phyloP scores from a whole-genome alignment of 2,888 invertebrate genomes.

The Sminthurides aquaticus region DNA sequence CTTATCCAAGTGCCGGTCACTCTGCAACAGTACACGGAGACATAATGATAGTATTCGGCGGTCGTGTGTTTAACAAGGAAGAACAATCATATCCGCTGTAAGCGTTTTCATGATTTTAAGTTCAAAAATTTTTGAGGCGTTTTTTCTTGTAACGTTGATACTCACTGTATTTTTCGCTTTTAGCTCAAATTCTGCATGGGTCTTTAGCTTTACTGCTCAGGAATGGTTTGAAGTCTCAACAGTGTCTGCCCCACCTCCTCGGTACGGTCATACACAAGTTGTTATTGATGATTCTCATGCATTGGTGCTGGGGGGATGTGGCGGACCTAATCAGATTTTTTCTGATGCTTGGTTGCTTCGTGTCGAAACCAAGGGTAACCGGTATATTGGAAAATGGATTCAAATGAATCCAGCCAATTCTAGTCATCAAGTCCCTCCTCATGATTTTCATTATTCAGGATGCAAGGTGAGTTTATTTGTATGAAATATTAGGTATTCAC shows the following conservation, averaged over 20 bases:
- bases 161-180: conserved; percentile 10
- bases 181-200: conserved; percentile 79
- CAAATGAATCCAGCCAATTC: conserved; percentile 22
- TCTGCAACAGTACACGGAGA: conserved; percentile 77
- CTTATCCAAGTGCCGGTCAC: conserved; percentile 84
- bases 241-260: conserved; percentile 56
- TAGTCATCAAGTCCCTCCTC: conserved; percentile 26
- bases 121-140: too few relatives aligned
- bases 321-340: conserved; percentile 75
- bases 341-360: conserved; percentile 85
- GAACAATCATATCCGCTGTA: conserved; percentile 41
- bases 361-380: conserved; percentile 21
- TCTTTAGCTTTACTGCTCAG: conserved; percentile 67
- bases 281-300: conserved; percentile 67
- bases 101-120: conserved; percentile 1
- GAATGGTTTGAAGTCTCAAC: conserved; percentile 68
- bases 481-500: too few relatives aligned
- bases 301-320: conserved; percentile 75
- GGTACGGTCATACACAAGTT: conserved; percentile 92
- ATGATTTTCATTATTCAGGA: conserved; percentile 42
- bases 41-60: conserved; percentile 77
- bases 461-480: conserved; percentile 37
- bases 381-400: conserved; percentile 31
- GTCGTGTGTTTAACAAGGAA: conserved; percentile 45
- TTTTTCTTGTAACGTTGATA: conserved; percentile 1